Base-by-base conservation (phyloP, 2,888 invertebrate genomes). In the Pecten maximus region DNA sequence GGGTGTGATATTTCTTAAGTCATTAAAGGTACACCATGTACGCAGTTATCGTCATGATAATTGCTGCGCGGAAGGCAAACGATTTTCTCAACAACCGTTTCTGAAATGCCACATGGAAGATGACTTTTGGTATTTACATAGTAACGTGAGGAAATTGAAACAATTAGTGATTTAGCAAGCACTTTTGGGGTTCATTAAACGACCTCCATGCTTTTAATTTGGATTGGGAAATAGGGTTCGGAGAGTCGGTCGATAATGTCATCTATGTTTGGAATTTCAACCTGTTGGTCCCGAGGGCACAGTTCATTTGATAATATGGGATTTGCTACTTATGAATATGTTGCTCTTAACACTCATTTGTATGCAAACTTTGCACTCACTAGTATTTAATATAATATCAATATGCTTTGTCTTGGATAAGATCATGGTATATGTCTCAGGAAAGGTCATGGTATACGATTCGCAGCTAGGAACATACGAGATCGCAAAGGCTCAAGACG, bases 81-180 rank as follows among this genome's bases (percentile, higher is more conserved):
- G 12, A 35, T 74, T 74, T 35, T 28, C 28, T 35, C 74, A 74
- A 6, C 28, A 35, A 8, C 12, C 74, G 0, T 35, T 3, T 74
- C 35, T 74, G 4, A 74, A 74, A 35, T 74, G 35, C 74, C 28
- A 74, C 6, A 74, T 28, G 74, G 10, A 74, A n/a, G n/a, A 74
- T 16, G 74, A 74, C 74, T 74, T 28, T 74, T 74, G 74, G 28
- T 28, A 74, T 74, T 74, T 74, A 74, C 74, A 60, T 60, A n/a
- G 60, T 60, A 74, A 74, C 35, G 28, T 35, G 16, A 74, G 74
- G 10, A 28, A 28, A 74, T 74, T 74, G 74, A 74, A 35, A 28
- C 74, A 74, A 74, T 35, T 74, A 74, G 35, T 35, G 35, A 74
- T 74, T 74, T 74, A 6, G 12, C 74, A 74, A 74, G 74, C 35